phyloP scores from a whole-genome alignment of 2,888 invertebrate species.

The Pseudococcus longispinus region DNA sequence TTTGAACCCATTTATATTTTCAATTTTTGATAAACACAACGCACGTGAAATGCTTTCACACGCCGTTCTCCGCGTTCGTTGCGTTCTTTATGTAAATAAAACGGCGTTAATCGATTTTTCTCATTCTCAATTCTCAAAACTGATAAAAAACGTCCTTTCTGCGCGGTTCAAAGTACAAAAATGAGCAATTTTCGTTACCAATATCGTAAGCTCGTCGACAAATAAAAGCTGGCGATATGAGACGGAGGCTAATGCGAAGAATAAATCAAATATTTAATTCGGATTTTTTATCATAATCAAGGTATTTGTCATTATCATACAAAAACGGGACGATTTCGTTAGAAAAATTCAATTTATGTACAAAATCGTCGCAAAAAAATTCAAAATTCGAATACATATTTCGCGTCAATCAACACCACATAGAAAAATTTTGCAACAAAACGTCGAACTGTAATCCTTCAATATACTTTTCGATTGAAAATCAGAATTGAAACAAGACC shows the following conservation, averaged over 20 bases:
- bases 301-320: neutral
- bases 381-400: neutral
- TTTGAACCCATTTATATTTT: neutral
- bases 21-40: neutral
- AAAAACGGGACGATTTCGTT: neutral
- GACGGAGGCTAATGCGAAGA: neutral
- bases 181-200: neutral
- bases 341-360: neutral
- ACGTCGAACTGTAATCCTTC: neutral
- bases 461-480: neutral
- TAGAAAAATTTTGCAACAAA: neutral
- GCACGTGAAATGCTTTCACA: constrained; percentile 13
- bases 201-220: neutral
- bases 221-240: neutral
- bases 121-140: neutral
- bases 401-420: neutral
- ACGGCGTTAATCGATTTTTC: neutral
- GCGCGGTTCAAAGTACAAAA: neutral
- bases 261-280: neutral
- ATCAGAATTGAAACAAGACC: neutral
- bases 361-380: neutral
- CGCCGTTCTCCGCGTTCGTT: neutral
- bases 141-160: neutral
- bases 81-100: neutral
- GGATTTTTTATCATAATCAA: neutral